Percentiles rank a stretch among this genome's conserved stretches.
phyloP scores from a whole-genome alignment of 2,113 vertebrate genomes.

The Lepus americanus region DNA sequence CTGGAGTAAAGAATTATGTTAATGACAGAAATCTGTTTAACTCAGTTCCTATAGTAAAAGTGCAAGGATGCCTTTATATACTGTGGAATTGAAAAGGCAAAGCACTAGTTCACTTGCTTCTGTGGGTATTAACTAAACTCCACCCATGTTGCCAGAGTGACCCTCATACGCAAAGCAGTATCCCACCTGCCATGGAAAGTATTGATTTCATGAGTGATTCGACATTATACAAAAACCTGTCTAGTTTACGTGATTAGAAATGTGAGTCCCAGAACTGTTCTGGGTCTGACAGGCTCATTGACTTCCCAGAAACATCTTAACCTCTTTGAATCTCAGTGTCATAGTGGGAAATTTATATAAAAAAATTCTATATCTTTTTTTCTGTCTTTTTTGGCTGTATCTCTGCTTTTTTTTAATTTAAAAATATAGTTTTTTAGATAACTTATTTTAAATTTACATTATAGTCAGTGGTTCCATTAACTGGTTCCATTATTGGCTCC shows the following conservation, averaged over 20 bases:
- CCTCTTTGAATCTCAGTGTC: not conserved
- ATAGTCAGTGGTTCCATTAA: no score
- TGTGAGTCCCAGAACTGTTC: not conserved
- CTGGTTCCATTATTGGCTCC: no score
- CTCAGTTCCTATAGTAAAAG: not conserved
- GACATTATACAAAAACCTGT: not conserved
- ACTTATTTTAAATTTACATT: no score
- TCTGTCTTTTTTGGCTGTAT: no score
- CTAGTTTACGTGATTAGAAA: not conserved
- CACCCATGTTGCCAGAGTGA: not conserved
- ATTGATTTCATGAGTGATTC: not conserved
- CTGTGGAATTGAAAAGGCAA: not conserved
- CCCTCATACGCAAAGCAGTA: not conserved
- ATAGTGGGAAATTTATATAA: not conserved
- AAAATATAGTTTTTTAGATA: no score
- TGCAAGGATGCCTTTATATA: not conserved
- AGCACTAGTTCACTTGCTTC: not conserved
- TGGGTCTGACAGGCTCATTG: not conserved
- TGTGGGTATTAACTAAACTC: not conserved
- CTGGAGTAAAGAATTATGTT: constrained; percentile 4
- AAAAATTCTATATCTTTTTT: not conserved
- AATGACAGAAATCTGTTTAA: not conserved
- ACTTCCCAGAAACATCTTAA: not conserved
- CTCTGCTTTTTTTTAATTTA: no score
- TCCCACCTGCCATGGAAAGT: not conserved